phyloP scores from a whole-genome alignment of 2,797 vertebrate genomes.

The Pangasius larnaudii region DNA sequence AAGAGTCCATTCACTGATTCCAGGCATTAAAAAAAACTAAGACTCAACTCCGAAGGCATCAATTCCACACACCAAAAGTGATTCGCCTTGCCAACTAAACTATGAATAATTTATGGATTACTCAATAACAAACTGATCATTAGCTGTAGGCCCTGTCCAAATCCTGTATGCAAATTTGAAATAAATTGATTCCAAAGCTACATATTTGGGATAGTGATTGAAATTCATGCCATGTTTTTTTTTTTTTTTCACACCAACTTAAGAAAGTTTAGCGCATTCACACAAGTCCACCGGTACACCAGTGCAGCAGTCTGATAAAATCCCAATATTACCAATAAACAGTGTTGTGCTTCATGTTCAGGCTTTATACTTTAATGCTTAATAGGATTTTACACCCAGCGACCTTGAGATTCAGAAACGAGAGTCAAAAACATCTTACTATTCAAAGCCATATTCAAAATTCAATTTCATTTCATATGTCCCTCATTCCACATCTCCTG shows the following conservation, averaged over 20 bases:
- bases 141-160: not conserved
- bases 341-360: constrained; percentile 8
- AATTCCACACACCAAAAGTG: not conserved
- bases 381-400: constrained; percentile 40
- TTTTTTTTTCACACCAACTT: not conserved
- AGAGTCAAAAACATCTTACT: constrained; percentile 6
- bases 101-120: not conserved
- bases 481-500: constrained; percentile 9
- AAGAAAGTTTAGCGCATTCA: constrained; percentile 8
- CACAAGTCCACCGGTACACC: constrained; percentile 10
- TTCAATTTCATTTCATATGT: not conserved
- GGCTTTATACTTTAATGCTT: constrained; percentile 6
- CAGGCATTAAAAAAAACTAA: not conserved
- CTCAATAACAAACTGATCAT: not conserved
- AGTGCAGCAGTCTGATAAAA: constrained; percentile 41
- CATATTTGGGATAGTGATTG: constrained; percentile 6
- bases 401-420: constrained; percentile 8
- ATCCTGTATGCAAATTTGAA: not conserved
- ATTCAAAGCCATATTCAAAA: constrained; percentile 19
- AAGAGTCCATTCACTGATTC: not conserved
- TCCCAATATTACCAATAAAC: constrained; percentile 13
- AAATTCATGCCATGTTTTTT: not conserved
- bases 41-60: no score
- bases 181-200: not conserved
- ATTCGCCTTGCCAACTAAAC: not conserved